Percentiles rank a stretch among this genome's conserved stretches.
Conservation (phyloP, 2,113 vertebrate species). For the Vidua macroura region DNA sequence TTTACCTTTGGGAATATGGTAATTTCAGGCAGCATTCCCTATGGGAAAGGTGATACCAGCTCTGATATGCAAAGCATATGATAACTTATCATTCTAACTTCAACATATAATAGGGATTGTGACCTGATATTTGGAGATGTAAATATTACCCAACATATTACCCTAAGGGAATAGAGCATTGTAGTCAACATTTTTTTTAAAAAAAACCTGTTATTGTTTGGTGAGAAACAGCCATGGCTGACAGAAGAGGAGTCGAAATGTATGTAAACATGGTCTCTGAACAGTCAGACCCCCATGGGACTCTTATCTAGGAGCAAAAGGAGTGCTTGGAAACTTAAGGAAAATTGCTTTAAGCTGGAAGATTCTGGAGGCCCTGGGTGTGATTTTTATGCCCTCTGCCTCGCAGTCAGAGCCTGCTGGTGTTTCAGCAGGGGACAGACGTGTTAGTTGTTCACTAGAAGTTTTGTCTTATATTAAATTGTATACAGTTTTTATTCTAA, state of each 20-base stretch:
- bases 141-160: constrained; percentile 82
- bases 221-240: constrained; percentile 71
- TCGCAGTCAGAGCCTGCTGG: constrained; percentile 77
- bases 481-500: constrained; percentile 88
- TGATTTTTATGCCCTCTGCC: constrained; percentile 72
- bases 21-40: constrained; percentile 84
- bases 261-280: constrained; percentile 68
- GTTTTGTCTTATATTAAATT: constrained; percentile 84
- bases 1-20: constrained; percentile 84
- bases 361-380: constrained; percentile 75
- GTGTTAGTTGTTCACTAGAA: constrained; percentile 80
- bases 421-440: constrained; percentile 72
- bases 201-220: constrained; percentile 70
- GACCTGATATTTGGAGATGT: constrained; percentile 86
- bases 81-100: constrained; percentile 85
- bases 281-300: constrained; percentile 66
- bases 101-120: constrained; percentile 83
- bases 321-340: constrained; percentile 71
- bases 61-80: constrained; percentile 86
- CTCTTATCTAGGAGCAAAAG: constrained; percentile 72
- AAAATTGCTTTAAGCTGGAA: constrained; percentile 80
- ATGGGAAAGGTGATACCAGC: constrained; percentile 85
- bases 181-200: constrained; percentile 70
- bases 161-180: constrained; percentile 80
- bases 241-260: constrained; percentile 68